phyloP scores from a whole-genome alignment of 2,113 vertebrate species.

The Mustela nigripes region DNA sequence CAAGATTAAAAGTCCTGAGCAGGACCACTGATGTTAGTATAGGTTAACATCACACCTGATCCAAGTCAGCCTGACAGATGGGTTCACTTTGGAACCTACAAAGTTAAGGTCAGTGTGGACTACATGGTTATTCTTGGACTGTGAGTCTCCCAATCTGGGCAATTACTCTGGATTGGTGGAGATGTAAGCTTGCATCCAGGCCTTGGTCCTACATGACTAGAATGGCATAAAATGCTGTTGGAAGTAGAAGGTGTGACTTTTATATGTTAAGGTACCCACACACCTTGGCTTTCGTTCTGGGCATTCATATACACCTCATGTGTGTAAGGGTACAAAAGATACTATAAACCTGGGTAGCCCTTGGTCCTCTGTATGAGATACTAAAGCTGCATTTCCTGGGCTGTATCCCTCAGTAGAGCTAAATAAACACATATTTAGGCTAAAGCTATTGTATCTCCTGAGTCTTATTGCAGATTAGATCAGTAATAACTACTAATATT shows the following conservation, averaged over 20 bases:
- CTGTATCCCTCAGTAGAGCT: not conserved
- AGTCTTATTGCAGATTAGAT: not conserved
- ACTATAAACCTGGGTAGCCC: not conserved
- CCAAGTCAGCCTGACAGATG: not conserved
- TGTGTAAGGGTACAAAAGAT: not conserved
- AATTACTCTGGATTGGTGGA: not conserved
- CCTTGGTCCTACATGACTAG: not conserved
- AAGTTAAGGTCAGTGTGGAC: not conserved
- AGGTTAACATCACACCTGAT: not conserved
- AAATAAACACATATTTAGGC: not conserved
- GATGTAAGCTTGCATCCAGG: not conserved
- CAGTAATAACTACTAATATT: not conserved
- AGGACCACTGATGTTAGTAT: not conserved
- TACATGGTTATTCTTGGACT: not conserved
- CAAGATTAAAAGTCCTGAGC: not conserved
- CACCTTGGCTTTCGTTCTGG: not conserved
- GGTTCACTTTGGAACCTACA: not conserved
- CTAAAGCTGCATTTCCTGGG: not conserved
- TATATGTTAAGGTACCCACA: not conserved
- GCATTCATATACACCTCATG: too few species aligned
- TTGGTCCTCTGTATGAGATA: not conserved
- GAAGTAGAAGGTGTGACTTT: not conserved
- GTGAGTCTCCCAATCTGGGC: not conserved
- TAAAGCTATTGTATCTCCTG: not conserved
- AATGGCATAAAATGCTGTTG: not conserved